Evolutionary conservation across 1,140 invertebrate species (phyloP).

Genomic region (Drosophila ironensis): DNA sequence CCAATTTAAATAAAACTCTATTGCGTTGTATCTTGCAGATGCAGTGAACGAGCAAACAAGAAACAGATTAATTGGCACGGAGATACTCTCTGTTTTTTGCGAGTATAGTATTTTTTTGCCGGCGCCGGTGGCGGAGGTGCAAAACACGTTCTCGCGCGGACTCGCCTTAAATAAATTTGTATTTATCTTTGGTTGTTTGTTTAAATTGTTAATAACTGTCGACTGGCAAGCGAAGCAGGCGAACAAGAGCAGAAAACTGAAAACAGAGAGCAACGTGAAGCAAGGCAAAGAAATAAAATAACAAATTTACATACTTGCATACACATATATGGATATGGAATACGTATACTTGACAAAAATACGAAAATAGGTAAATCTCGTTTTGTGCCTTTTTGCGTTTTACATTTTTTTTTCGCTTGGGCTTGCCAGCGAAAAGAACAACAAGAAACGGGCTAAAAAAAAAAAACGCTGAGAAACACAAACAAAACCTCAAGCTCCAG

Average conservation of each 20-base stretch:
- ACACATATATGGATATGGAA: slow-evolving; percentile 15
- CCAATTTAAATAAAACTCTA: slow-evolving; percentile 28
- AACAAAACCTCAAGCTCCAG: background rate
- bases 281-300: slow-evolving; percentile 27
- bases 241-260: slow-evolving; percentile 10
- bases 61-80: slow-evolving; percentile 24
- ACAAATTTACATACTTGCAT: slow-evolving; percentile 28
- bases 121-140: slow-evolving; percentile 2
- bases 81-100: slow-evolving; percentile 1
- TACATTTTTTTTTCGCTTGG: slow-evolving; percentile 34
- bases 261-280: too few relatives aligned
- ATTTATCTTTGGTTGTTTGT: slow-evolving; percentile 47
- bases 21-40: slow-evolving; percentile 19
- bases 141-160: slow-evolving; percentile 6
- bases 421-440: slow-evolving; percentile 47
- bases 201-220: slow-evolving; percentile 69
- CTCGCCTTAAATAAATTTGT: slow-evolving; percentile 24
- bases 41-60: background rate
- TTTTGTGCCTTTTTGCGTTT: slow-evolving; percentile 49
- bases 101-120: background rate
- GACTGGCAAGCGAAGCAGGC: slow-evolving; percentile 30
- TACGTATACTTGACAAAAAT: slow-evolving; percentile 55
- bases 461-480: slow-evolving; percentile 17
- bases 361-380: slow-evolving; percentile 67
- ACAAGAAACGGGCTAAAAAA: slow-evolving; percentile 9